phyloP scores from a whole-genome alignment of 2,797 vertebrate genomes.

The Dipus sagitta region DNA sequence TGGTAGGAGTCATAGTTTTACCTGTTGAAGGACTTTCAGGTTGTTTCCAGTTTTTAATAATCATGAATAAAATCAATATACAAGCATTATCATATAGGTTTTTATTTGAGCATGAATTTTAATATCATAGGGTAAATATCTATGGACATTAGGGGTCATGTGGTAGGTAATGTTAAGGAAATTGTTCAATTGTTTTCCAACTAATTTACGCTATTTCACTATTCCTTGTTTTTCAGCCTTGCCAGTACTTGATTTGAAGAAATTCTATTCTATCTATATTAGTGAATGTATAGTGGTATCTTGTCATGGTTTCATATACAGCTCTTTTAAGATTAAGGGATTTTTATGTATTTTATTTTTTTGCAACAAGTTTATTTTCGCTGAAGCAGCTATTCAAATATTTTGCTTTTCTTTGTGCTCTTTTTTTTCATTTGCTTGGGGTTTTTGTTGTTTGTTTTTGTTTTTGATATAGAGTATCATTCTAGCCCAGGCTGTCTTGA shows the following conservation, averaged over 20 bases:
- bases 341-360: background rate
- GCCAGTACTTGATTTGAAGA: background rate
- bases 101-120: background rate
- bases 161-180: background rate
- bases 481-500: background rate
- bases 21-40: background rate
- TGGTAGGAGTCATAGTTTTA: background rate
- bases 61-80: background rate
- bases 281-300: background rate
- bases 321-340: background rate
- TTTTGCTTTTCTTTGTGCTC: background rate
- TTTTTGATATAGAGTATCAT: background rate
- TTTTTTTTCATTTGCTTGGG: background rate
- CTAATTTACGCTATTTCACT: background rate
- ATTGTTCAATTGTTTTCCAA: background rate
- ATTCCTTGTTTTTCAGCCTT: background rate
- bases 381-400: background rate
- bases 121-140: background rate
- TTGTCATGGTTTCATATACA: background rate
- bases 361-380: background rate
- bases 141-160: background rate
- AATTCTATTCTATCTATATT: background rate
- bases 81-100: background rate
- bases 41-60: background rate
- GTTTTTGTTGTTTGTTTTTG: background rate